Percentiles rank a stretch among this genome's conserved stretches.
Evolutionary conservation across 2,113 vertebrate species (phyloP).

Genomic region (Malurus melanocephalus): DNA sequence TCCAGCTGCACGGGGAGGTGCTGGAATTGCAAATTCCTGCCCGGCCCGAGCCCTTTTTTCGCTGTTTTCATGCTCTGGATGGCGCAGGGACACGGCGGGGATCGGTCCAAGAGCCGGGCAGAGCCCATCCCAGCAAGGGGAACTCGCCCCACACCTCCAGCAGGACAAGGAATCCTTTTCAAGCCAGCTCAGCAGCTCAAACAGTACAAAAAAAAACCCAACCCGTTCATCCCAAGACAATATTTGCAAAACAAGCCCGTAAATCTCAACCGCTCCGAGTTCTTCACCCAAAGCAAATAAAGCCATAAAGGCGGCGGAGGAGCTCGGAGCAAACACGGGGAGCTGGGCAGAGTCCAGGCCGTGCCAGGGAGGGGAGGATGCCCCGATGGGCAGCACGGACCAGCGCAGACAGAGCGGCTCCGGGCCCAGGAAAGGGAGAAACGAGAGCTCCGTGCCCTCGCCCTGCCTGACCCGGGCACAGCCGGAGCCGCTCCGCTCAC

Average conservation of each 20-base stretch:
- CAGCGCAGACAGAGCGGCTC: neutral
- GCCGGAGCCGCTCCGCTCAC: neutral
- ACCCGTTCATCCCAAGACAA: neutral
- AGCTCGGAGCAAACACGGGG: neutral
- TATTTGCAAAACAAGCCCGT: slow-evolving; percentile 3
- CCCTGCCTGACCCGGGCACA: neutral
- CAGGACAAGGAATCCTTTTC: neutral
- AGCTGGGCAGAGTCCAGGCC: neutral
- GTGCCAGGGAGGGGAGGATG: neutral
- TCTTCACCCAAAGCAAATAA: neutral
- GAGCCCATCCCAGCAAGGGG: neutral
- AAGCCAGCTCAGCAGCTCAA: neutral
- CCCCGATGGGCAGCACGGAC: neutral
- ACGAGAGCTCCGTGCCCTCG: neutral
- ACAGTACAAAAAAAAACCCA: neutral
- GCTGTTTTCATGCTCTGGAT: too few relatives aligned
- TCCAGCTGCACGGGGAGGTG: neutral
- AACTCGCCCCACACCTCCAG: neutral
- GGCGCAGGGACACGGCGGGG: neutral
- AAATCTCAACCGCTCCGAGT: neutral
- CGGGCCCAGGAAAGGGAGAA: neutral
- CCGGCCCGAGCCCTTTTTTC: neutral
- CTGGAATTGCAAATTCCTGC: neutral
- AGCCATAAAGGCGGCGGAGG: neutral
- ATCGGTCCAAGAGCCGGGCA: neutral